These are phyloP conservation scores for Drosophila insularis DNA, from an alignment of 1,140 invertebrate species.

Conservation along the genomic window DNA sequence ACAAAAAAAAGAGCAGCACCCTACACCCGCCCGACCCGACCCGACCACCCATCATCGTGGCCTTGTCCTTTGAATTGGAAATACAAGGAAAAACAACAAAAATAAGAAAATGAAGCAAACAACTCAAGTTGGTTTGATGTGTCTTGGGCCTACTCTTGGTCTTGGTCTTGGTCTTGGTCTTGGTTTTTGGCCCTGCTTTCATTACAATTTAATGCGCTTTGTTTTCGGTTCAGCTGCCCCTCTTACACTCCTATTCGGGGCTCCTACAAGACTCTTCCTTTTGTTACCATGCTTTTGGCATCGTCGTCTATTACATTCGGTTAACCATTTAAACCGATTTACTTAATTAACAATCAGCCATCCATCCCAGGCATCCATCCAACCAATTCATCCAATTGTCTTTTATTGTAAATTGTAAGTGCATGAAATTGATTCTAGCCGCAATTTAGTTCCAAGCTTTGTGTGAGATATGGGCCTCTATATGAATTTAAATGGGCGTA, in stretches of 20 bases:
- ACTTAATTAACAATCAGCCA: constrained; percentile 49
- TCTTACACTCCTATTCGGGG: neutral
- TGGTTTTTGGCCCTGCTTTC: constrained; percentile 53
- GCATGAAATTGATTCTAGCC: constrained; percentile 39
- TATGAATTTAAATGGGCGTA: neutral
- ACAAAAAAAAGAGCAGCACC: neutral
- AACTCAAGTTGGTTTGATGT: constrained; percentile 6
- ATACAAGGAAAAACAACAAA: constrained; percentile 25
- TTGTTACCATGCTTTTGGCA: neutral
- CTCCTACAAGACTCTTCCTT: neutral
- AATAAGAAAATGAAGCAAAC: constrained; percentile 16
- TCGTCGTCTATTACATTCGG: constrained; percentile 7
- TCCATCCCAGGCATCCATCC: neutral
- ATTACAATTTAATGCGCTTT: constrained; percentile 77
- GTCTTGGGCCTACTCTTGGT: neutral
- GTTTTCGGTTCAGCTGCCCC: constrained; percentile 57
- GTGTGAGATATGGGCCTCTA: neutral
- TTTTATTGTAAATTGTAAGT: constrained; percentile 45
- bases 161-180: neutral
- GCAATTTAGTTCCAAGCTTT: neutral
- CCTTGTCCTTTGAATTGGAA: constrained; percentile 44
- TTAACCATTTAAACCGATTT: constrained; percentile 50
- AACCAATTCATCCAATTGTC: constrained; percentile 30
- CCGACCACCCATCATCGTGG: constrained; percentile 10
- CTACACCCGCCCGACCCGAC: neutral